A percentile compares a stretch with the other conserved stretches of the same genome.
phyloP scores from a whole-genome alignment of 2,113 vertebrate species.

The Ochotona curzoniae region DNA sequence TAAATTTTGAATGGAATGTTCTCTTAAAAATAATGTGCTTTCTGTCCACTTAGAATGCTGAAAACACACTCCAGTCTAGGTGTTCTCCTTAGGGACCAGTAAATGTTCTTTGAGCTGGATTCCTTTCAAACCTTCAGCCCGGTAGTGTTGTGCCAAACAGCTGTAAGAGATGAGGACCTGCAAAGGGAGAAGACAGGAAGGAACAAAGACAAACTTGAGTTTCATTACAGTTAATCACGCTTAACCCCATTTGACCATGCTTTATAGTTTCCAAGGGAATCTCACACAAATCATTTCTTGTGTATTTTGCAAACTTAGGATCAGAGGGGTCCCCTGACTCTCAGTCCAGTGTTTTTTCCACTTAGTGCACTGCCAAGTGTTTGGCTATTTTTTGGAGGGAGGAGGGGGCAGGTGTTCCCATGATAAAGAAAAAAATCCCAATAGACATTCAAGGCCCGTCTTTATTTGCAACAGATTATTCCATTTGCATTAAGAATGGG shows the following conservation, averaged over 20 bases:
- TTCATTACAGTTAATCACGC: slow-evolving; percentile 24
- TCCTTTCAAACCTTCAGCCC: slow-evolving; percentile 49
- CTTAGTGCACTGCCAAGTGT: background rate
- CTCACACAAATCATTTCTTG: slow-evolving; percentile 34
- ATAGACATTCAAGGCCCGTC: slow-evolving; percentile 45
- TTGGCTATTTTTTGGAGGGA: background rate
- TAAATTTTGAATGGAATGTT: slow-evolving; percentile 12
- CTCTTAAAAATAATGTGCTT: slow-evolving; percentile 52
- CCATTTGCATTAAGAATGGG: slow-evolving; percentile 57
- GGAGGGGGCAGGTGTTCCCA: background rate
- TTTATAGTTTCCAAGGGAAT: slow-evolving; percentile 55
- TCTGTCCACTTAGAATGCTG: background rate
- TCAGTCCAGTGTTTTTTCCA: background rate
- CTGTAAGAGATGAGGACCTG: slow-evolving; percentile 18
- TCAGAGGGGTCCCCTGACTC: background rate
- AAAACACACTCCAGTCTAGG: slow-evolving; percentile 44
- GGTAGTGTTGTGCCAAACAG: slow-evolving; percentile 26
- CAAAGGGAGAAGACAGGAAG: background rate
- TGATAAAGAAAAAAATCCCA: slow-evolving; percentile 53
- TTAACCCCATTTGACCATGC: slow-evolving; percentile 27
- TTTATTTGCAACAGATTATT: slow-evolving; percentile 56
- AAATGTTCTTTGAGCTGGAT: slow-evolving; percentile 47
- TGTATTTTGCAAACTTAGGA: slow-evolving; percentile 40
- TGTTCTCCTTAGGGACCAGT: background rate
- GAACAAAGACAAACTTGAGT: slow-evolving; percentile 49